phyloP scores from a whole-genome alignment of 2,797 vertebrate genomes.

The Hemitrygon akajei region DNA sequence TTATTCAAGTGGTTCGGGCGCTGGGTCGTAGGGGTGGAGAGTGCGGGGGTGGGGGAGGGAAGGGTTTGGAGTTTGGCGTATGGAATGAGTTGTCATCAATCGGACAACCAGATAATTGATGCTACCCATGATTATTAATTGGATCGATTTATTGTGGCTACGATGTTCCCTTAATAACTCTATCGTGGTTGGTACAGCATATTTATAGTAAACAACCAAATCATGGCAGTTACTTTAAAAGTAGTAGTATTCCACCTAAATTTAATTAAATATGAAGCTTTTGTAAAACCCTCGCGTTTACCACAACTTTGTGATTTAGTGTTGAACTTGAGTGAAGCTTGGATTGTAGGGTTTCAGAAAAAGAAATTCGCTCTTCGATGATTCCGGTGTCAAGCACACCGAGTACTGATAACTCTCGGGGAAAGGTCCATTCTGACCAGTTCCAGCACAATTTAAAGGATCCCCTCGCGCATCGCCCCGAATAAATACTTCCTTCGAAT shows the following conservation, averaged over 20 bases:
- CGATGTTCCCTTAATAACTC: background rate
- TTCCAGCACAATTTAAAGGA: slow-evolving; percentile 56
- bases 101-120: no score
- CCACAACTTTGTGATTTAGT: background rate
- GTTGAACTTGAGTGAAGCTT: slow-evolving; percentile 53
- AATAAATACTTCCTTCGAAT: slow-evolving; percentile 57
- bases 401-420: slow-evolving; percentile 60
- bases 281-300: background rate
- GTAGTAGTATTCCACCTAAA: background rate
- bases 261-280: background rate
- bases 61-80: background rate
- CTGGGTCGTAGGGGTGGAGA: no score
- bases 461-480: slow-evolving; percentile 51
- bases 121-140: background rate
- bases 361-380: slow-evolving; percentile 57
- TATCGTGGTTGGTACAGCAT: background rate
- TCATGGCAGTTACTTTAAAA: background rate
- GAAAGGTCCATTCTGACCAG: slow-evolving; percentile 50
- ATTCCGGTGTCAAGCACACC: slow-evolving; percentile 62
- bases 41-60: no score
- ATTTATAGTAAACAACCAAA: no score
- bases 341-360: slow-evolving; percentile 57
- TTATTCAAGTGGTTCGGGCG: no score
- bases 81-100: background rate
- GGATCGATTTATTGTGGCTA: background rate